Base-by-base conservation (phyloP, 2,113 vertebrate genomes). In the Orthochromis indermauri region DNA sequence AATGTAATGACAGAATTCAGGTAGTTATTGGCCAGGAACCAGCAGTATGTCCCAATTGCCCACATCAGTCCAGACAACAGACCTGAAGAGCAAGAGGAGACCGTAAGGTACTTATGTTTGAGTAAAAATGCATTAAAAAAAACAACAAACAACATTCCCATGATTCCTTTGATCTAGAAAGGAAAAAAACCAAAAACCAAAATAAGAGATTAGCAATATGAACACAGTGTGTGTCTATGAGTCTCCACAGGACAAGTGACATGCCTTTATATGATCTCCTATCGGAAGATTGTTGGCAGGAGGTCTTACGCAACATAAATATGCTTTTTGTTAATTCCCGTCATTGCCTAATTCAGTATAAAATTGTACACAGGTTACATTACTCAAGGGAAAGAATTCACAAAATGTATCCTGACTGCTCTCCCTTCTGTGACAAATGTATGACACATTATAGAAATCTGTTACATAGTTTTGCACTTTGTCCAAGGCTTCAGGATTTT, bases 41-140 rank as follows among this genome's bases (percentile, higher is more conserved):
- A 98, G 90, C 96, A 97, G 94, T 97, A 98, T 78, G 92, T 97
- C 9, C 96, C 97, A 37, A 97, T 81, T 1, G 96, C 91, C 98
- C 98, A 98, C 87, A 99, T 97, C 24, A 96, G n/a, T 54, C 98
- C 98, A 19, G 97, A 97, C 79, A 97, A 33, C 85, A 98, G 95
- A 5, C 97, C 98, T 99, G 93, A 21, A 49, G 61, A 80, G 49
- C 7, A 35, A 28, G 24, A 79, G 2, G 8, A 82, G 5, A 76
- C 13, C 19, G 2, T 14, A 53, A 16, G 3, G 12, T 5, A 5
- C 5, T 63, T 3, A n/a, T 17, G 40, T 26, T 28, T 28, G 14
- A 49, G 5, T 42, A 13, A 42, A 35, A 78, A 78, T 28, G 19
- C 24, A 16, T 42, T 85, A 2, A n/a, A 16, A n/a, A n/a, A n/a